Evolutionary conservation across 2,888 invertebrate genomes (phyloP).

Genomic region (Sisyra nigra): DNA sequence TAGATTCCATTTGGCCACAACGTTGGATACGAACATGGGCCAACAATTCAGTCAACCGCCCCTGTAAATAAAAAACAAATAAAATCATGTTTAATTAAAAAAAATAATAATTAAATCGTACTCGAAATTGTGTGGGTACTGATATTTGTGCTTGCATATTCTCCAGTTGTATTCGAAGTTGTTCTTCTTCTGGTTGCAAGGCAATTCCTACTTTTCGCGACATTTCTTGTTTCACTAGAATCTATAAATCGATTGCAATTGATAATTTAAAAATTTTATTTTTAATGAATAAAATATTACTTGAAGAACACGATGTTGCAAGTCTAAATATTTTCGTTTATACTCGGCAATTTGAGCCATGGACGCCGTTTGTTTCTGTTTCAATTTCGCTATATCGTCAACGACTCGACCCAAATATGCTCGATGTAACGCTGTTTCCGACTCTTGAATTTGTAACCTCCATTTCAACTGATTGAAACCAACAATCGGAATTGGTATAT

Average conservation of each 20-base stretch:
- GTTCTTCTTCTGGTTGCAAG: conserved; percentile 80
- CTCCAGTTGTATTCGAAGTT: conserved; percentile 72
- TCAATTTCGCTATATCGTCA: conserved; percentile 59
- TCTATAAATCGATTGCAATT: too few species aligned
- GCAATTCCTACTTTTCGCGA: conserved; percentile 77
- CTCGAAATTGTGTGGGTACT: conserved; percentile 84
- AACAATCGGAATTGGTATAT: conserved; percentile 87
- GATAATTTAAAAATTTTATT: too few species aligned
- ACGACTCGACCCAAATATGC: conserved; percentile 64
- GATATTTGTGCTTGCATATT: conserved; percentile 74
- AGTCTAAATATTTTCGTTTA: conserved; percentile 60
- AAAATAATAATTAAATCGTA: conserved; percentile 23
- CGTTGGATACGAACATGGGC: conserved; percentile 70
- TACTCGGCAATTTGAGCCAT: conserved; percentile 68
- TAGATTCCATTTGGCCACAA: conserved; percentile 34
- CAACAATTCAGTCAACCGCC: conserved; percentile 77
- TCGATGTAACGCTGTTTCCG: conserved; percentile 68
- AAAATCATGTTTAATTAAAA: conserved; percentile 1
- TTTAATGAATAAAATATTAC: conserved; percentile 29
- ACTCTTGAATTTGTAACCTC: conserved; percentile 69
- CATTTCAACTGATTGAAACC: conserved; percentile 73
- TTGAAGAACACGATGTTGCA: conserved; percentile 71
- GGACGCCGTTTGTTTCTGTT: conserved; percentile 66
- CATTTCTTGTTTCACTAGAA: conserved; percentile 76
- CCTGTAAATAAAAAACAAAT: conserved; percentile 31